Evolutionary conservation across 2,113 vertebrate species (phyloP).

Genomic region (Phrynosoma platyrhinos): DNA sequence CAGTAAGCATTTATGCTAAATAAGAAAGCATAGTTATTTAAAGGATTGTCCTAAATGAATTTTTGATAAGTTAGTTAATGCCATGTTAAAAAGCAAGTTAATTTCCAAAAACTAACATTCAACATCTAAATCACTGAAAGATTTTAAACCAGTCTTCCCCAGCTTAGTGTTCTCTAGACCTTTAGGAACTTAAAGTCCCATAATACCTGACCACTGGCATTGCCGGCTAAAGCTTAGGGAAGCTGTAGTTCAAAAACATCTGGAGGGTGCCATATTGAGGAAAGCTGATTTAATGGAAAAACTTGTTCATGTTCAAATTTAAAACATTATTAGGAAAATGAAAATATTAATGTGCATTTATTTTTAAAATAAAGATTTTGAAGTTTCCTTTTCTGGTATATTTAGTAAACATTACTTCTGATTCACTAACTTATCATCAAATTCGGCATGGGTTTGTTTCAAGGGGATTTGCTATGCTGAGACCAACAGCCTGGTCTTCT

Average conservation of each 20-base stretch:
- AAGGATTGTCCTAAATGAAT: constrained; percentile 73
- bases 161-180: background rate
- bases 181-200: background rate
- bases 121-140: constrained; percentile 45
- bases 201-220: background rate
- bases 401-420: background rate
- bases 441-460: constrained; percentile 59
- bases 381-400: constrained; percentile 33
- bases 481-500: constrained; percentile 50
- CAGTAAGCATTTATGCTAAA: constrained; percentile 77
- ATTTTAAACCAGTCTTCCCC: background rate
- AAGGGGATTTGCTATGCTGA: constrained; percentile 43
- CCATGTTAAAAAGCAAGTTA: constrained; percentile 46
- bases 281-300: constrained; percentile 4
- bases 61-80: constrained; percentile 81
- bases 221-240: background rate
- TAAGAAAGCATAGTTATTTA: constrained; percentile 76
- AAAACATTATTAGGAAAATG: constrained; percentile 3
- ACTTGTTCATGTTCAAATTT: background rate
- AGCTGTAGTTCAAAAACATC: background rate
- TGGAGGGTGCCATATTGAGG: background rate
- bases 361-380: constrained; percentile 25
- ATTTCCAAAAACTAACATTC: constrained; percentile 43
- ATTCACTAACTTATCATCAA: constrained; percentile 82
- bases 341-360: constrained; percentile 2